These are phyloP conservation scores for Mugil cephalus DNA, from an alignment of 2,113 vertebrate species.

Conservation along the genomic window DNA sequence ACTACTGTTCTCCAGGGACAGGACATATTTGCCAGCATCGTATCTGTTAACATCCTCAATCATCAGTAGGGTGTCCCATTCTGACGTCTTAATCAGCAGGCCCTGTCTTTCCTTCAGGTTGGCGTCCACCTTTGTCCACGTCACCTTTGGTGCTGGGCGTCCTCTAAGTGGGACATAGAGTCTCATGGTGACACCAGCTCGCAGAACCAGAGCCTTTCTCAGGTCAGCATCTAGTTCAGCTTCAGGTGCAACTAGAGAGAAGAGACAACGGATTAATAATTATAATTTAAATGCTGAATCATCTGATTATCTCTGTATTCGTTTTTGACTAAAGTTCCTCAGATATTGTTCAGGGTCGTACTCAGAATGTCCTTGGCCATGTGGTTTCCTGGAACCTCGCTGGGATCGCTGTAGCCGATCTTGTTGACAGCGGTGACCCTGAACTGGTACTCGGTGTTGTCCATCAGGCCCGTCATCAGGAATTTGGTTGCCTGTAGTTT, in stretches of 20 bases:
- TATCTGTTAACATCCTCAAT: slow-evolving; percentile 95
- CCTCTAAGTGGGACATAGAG: slow-evolving; percentile 96
- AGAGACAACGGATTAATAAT: neutral
- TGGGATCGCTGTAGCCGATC: slow-evolving; percentile 96
- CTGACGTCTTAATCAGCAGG: slow-evolving; percentile 92
- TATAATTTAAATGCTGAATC: neutral
- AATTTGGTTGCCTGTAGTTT: slow-evolving; percentile 93
- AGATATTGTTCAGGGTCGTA: slow-evolving; percentile 79
- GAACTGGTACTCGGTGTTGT: slow-evolving; percentile 95
- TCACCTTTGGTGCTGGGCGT: slow-evolving; percentile 94
- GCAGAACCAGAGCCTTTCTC: slow-evolving; percentile 93
- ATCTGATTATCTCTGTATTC: neutral
- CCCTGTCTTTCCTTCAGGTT: slow-evolving; percentile 93
- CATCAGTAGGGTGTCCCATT: slow-evolving; percentile 94
- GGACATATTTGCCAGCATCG: slow-evolving; percentile 96
- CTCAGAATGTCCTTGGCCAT: slow-evolving; percentile 94
- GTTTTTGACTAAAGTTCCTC: neutral
- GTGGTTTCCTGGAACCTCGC: slow-evolving; percentile 95
- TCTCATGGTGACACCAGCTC: slow-evolving; percentile 97
- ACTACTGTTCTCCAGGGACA: slow-evolving; percentile 94
- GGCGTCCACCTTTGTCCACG: slow-evolving; percentile 93
- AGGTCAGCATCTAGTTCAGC: slow-evolving; percentile 96
- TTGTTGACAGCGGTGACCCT: slow-evolving; percentile 94
- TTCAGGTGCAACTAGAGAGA: slow-evolving; percentile 91
- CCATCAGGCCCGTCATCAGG: slow-evolving; percentile 90